A percentile compares a stretch with the other conserved stretches of the same genome.
Conservation (phyloP, 2,113 vertebrate genomes). For the Galeopterus variegatus region DNA sequence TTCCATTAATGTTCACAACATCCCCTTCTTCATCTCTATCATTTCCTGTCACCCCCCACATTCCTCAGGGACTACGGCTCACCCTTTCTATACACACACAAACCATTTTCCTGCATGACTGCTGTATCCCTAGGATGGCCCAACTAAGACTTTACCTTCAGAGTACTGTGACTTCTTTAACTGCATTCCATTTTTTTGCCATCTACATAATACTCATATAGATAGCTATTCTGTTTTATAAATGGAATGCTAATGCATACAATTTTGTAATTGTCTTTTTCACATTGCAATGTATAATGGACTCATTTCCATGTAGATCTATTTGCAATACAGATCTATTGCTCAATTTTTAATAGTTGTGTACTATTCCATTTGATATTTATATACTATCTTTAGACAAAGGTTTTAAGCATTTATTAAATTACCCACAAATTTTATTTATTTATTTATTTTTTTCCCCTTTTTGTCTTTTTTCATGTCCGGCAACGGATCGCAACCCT, state of each 20-base stretch:
- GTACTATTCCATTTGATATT: not conserved
- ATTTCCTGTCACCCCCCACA: not conserved
- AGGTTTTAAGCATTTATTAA: not conserved
- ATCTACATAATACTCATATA: not conserved
- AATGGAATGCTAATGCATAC: not conserved
- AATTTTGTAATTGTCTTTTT: not conserved
- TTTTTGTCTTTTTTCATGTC: no score
- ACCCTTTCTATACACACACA: not conserved
- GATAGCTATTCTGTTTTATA: not conserved
- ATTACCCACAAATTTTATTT: not conserved
- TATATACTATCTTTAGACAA: not conserved
- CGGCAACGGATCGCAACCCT: no score
- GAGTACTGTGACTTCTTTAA: not conserved
- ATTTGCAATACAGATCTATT: not conserved
- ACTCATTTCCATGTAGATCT: not conserved
- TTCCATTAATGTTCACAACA: not conserved
- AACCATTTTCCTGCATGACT: not conserved
- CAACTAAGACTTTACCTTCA: not conserved
- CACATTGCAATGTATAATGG: not conserved
- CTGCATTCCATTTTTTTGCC: not conserved
- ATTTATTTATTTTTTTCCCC: no score
- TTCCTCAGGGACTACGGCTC: not conserved
- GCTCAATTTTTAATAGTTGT: not conserved
- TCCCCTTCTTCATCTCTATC: not conserved
- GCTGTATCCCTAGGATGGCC: not conserved